A percentile compares a stretch with the other conserved stretches of the same genome.
phyloP scores from a whole-genome alignment of 1,140 invertebrate genomes.

The Pinna nobilis region DNA sequence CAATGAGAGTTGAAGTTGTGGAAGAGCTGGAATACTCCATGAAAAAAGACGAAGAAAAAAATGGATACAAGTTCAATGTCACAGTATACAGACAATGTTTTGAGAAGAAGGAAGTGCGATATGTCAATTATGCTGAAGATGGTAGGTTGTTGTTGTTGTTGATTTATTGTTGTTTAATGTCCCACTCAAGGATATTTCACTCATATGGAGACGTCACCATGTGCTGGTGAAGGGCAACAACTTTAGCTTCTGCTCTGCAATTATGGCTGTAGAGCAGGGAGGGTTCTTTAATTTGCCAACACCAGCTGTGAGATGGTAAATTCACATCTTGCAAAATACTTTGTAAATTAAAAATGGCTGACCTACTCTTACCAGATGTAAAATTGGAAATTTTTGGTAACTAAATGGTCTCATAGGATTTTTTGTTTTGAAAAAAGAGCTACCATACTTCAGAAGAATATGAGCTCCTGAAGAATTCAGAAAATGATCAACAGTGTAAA shows the following conservation, averaged over 20 bases:
- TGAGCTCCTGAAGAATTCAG: neutral
- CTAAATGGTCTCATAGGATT: no score
- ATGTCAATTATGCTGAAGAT: constrained; percentile 7
- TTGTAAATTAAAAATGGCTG: no score
- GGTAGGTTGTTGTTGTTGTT: neutral
- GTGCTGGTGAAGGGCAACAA: no score
- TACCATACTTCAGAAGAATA: neutral
- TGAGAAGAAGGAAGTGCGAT: neutral
- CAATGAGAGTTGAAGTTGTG: neutral
- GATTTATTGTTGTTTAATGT: no score
- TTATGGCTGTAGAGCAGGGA: no score
- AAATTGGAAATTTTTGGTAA: no score
- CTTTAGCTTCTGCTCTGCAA: no score
- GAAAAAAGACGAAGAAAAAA: neutral
- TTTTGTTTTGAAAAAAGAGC: neutral
- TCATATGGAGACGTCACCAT: no score
- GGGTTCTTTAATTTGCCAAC: no score
- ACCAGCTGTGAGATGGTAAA: neutral
- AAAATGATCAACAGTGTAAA: no score
- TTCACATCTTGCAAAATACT: neutral
- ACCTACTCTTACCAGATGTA: no score
- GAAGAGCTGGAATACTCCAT: neutral
- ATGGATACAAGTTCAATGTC: constrained; percentile 12
- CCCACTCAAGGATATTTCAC: no score
- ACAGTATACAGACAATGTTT: constrained; percentile 1